These are phyloP conservation scores for Lepisosteus osseus DNA, from an alignment of 2,113 vertebrate genomes.

Conservation along the genomic window DNA sequence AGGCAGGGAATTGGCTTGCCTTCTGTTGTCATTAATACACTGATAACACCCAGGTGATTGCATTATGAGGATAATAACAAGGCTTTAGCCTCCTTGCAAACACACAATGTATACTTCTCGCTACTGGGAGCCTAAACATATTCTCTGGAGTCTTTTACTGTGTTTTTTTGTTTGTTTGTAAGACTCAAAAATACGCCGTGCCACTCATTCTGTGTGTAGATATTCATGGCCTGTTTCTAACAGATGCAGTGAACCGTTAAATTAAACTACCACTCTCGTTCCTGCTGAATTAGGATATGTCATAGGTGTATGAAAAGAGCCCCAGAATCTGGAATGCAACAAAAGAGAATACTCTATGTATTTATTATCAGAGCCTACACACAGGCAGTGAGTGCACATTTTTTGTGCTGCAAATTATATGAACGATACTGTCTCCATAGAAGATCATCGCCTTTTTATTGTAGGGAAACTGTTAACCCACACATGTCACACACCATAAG, in stretches of 20 bases:
- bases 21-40: background rate
- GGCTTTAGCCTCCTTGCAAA: background rate
- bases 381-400: background rate
- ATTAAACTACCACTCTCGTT: constrained; percentile 40
- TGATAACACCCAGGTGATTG: background rate
- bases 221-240: constrained; percentile 28
- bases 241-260: constrained; percentile 36
- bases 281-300: constrained; percentile 21
- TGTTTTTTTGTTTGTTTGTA: background rate
- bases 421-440: no score
- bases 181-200: background rate
- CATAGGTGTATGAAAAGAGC: constrained; percentile 22
- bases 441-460: no score
- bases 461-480: no score
- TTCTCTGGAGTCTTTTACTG: background rate
- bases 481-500: no score
- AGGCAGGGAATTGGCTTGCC: background rate
- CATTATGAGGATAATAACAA: background rate
- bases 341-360: constrained; percentile 1
- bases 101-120: background rate
- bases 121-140: background rate
- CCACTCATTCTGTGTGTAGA: constrained; percentile 23
- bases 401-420: no score
- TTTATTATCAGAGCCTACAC: background rate
- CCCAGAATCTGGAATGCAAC: background rate